Evolutionary conservation across 37 sponge, comb jelly and placozoan species (phyloP).

Genomic region (Hexactinellida sp.): DNA sequence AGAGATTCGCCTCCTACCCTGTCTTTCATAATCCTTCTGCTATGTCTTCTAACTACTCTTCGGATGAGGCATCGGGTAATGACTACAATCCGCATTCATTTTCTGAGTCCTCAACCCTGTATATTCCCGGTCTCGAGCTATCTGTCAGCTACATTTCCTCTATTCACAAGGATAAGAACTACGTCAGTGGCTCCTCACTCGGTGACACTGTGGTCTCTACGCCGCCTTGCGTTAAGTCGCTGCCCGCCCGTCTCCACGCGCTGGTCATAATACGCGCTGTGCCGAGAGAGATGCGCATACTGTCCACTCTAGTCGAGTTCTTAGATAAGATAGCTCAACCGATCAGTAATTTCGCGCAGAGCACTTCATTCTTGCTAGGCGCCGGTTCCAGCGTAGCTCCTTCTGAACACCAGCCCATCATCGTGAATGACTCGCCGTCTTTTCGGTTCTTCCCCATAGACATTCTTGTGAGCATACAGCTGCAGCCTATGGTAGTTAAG

Average conservation of each 20-base stretch:
- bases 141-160: not conserved
- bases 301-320: constrained; percentile 61
- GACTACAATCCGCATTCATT: not conserved
- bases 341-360: constrained; percentile 31
- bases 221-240: not conserved
- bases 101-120: not conserved
- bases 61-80: not conserved
- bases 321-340: constrained; percentile 68
- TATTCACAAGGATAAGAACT: not conserved
- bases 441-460: constrained; percentile 71
- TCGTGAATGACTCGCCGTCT: not conserved
- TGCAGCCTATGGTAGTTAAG: constrained; percentile 58
- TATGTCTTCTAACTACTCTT: not conserved
- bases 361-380: not conserved
- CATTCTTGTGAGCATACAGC: constrained; percentile 44
- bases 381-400: not conserved
- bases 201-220: not conserved
- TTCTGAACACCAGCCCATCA: not conserved
- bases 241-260: not conserved
- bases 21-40: not conserved
- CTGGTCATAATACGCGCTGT: constrained; percentile 28
- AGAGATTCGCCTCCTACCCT: not conserved
- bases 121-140: not conserved
- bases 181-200: not conserved
- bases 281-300: constrained; percentile 41